phyloP scores from a whole-genome alignment of 2,888 invertebrate species.

The Andrena minutula region DNA sequence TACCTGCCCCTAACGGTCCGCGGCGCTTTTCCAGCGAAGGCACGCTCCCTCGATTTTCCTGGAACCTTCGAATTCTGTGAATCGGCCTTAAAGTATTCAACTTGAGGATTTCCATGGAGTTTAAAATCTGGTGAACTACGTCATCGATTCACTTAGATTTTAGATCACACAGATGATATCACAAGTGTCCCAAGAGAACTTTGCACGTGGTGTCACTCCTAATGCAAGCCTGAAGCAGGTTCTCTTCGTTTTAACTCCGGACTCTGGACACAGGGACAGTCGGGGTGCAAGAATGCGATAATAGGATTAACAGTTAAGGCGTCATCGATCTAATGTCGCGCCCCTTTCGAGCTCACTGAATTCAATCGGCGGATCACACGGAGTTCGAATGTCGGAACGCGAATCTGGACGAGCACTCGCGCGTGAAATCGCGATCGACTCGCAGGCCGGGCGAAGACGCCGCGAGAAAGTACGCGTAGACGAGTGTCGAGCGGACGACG shows the following conservation, averaged over 20 bases:
- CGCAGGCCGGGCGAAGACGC: not conserved
- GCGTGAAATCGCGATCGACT: not conserved
- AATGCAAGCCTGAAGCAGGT: not conserved
- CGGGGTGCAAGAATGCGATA: too few relatives aligned
- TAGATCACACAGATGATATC: too few relatives aligned
- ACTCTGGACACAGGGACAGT: too few relatives aligned
- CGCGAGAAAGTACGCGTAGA: not conserved
- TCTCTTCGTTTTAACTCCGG: too few relatives aligned
- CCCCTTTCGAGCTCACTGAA: too few relatives aligned
- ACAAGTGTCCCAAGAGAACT: not conserved
- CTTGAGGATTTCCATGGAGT: not conserved
- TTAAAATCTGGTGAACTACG: too few relatives aligned
- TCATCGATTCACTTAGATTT: too few relatives aligned
- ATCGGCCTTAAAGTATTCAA: not conserved
- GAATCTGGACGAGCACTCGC: not conserved
- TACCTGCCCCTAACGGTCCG: slow-evolving; percentile 1
- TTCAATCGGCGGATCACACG: not conserved
- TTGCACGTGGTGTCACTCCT: not conserved
- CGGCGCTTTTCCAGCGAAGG: not conserved
- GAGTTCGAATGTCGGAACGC: not conserved
- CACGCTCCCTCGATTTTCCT: not conserved
- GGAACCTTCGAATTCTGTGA: not conserved
- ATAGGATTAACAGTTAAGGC: too few relatives aligned
- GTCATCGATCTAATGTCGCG: too few relatives aligned
- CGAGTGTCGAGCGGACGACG: not conserved